Conservation (phyloP, 2,113 vertebrate species). For the Sterna hirundo region DNA sequence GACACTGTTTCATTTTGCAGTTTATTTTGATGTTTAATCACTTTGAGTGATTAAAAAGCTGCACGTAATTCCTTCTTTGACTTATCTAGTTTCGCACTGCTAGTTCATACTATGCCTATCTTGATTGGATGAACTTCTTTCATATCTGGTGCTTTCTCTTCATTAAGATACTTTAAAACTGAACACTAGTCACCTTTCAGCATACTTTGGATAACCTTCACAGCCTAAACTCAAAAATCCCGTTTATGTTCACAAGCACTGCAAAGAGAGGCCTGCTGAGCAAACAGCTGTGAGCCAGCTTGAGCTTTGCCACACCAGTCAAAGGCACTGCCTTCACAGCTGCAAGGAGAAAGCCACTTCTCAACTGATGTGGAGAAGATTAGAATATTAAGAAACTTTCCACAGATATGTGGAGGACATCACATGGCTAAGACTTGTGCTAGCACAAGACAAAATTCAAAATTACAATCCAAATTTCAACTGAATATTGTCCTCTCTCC, state of each 20-base stretch:
- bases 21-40: neutral
- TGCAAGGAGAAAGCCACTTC: neutral
- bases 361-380: neutral
- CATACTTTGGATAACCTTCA: neutral
- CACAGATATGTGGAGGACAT: neutral
- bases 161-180: neutral
- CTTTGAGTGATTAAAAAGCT: neutral
- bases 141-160: neutral
- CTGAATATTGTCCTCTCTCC: neutral
- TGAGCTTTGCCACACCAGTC: neutral
- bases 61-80: neutral
- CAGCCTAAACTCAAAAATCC: neutral
- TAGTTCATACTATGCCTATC: neutral
- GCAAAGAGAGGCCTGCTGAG: neutral
- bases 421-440: neutral
- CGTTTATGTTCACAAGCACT: neutral
- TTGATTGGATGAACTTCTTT: neutral
- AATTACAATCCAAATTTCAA: neutral
- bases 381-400: neutral
- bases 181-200: neutral
- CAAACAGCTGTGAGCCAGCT: neutral
- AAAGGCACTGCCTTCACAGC: neutral
- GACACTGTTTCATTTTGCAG: neutral
- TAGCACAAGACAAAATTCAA: neutral
- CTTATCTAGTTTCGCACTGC: neutral